Conservation (phyloP, 2,797 vertebrate genomes). For the Jordanella pulchra region DNA sequence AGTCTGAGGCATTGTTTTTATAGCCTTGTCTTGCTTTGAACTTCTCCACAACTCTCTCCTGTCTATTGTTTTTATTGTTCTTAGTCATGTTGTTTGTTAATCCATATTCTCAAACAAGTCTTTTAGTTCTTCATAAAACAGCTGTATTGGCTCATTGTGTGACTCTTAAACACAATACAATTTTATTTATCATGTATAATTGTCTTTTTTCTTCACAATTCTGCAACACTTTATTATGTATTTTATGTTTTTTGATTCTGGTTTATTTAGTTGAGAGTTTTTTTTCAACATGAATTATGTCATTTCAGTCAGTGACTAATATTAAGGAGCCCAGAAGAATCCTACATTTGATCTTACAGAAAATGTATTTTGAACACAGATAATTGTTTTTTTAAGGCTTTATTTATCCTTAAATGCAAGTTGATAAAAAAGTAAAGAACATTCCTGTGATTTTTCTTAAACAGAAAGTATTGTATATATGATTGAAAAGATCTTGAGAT, state of each 20-base stretch:
- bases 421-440: background rate
- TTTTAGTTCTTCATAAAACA: background rate
- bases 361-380: constrained; percentile 17
- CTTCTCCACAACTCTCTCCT: background rate
- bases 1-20: background rate
- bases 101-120: background rate
- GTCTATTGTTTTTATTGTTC: background rate
- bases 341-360: constrained; percentile 16
- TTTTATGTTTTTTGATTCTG: too few species aligned
- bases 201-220: background rate
- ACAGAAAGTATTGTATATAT: background rate
- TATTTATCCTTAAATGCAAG: constrained; percentile 20
- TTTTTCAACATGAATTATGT: background rate
- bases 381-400: constrained; percentile 28
- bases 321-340: constrained; percentile 41
- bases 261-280: too few species aligned
- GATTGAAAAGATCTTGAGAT: constrained; percentile 4
- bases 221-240: too few species aligned
- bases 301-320: background rate
- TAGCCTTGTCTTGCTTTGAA: background rate
- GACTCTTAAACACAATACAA: background rate
- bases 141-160: background rate
- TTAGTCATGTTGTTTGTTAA: background rate
- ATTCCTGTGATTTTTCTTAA: constrained; percentile 8
- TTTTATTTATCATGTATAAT: background rate